These are phyloP conservation scores for Pachliopta kotzebuea DNA, from an alignment of 2,888 invertebrate species.

Conservation along the genomic window DNA sequence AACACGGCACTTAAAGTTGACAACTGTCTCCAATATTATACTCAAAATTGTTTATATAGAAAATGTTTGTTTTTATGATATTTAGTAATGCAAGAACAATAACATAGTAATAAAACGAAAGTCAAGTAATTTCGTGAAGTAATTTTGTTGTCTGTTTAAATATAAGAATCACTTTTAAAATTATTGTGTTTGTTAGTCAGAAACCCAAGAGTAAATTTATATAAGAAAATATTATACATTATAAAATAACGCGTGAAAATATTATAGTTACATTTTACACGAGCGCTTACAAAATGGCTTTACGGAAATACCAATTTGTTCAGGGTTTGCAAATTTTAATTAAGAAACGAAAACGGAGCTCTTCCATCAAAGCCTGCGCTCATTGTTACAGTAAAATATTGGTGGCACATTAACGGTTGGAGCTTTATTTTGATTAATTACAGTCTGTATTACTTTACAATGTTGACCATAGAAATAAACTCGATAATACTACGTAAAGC, in stretches of 20 bases:
- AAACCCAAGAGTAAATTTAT: too few species aligned
- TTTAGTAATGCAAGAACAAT: too few species aligned
- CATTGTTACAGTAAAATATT: conserved; percentile 33
- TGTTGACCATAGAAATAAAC: not conserved
- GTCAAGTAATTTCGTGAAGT: too few species aligned
- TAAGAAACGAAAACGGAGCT: conserved; percentile 42
- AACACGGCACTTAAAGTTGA: too few species aligned
- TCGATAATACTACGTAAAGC: not conserved
- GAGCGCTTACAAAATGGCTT: conserved; percentile 30
- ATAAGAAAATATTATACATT: too few species aligned
- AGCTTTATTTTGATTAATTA: conserved; percentile 25
- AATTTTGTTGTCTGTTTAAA: too few species aligned
- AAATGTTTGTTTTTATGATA: too few species aligned
- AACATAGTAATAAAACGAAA: too few species aligned
- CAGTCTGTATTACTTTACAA: not conserved
- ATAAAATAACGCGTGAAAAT: not conserved
- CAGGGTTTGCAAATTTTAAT: conserved; percentile 51
- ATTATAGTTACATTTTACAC: not conserved
- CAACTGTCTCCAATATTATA: too few species aligned
- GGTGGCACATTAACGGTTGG: conserved; percentile 2
- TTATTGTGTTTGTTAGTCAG: too few species aligned
- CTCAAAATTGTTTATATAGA: too few species aligned
- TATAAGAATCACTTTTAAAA: too few species aligned
- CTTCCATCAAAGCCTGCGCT: conserved; percentile 38
- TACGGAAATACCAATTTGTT: conserved; percentile 39